phyloP scores from a whole-genome alignment of 1,140 invertebrate genomes.

The Drosophila pruinosa region DNA sequence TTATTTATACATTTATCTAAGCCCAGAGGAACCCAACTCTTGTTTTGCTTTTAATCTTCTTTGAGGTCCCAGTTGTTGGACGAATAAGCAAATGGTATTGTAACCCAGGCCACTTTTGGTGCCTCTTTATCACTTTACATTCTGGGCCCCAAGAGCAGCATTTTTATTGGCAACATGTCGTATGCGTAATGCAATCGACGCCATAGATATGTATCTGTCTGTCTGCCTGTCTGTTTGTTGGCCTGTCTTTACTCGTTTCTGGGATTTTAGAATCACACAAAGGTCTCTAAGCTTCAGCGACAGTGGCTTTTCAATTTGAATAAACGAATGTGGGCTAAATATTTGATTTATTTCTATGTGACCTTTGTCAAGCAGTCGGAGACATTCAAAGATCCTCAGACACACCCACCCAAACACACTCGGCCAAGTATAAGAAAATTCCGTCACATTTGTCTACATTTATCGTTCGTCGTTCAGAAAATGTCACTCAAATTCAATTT shows the following conservation, averaged over 20 bases:
- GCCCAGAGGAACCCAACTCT: constrained; percentile 19
- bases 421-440: not conserved
- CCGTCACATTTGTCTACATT: constrained; percentile 54
- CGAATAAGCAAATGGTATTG: constrained; percentile 22
- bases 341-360: constrained; percentile 76
- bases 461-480: constrained; percentile 24
- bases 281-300: constrained; percentile 30
- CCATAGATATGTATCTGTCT: constrained; percentile 54
- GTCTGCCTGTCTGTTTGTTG: constrained; percentile 2
- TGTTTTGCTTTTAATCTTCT: constrained; percentile 27
- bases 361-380: constrained; percentile 69
- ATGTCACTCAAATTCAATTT: constrained; percentile 70
- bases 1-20: constrained; percentile 20
- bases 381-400: constrained; percentile 9
- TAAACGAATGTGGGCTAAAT: constrained; percentile 68
- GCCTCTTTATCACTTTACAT: constrained; percentile 40
- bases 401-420: constrained; percentile 9
- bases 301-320: constrained; percentile 73
- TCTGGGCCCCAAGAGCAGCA: constrained; percentile 15
- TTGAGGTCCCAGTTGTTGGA: constrained; percentile 39
- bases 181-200: constrained; percentile 71
- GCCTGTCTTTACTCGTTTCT: constrained; percentile 7
- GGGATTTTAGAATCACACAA: constrained; percentile 22
- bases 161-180: constrained; percentile 75
- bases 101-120: constrained; percentile 16